These are phyloP conservation scores for Pogonus chalceus DNA, from an alignment of 1,140 invertebrate genomes.

Conservation along the genomic window DNA sequence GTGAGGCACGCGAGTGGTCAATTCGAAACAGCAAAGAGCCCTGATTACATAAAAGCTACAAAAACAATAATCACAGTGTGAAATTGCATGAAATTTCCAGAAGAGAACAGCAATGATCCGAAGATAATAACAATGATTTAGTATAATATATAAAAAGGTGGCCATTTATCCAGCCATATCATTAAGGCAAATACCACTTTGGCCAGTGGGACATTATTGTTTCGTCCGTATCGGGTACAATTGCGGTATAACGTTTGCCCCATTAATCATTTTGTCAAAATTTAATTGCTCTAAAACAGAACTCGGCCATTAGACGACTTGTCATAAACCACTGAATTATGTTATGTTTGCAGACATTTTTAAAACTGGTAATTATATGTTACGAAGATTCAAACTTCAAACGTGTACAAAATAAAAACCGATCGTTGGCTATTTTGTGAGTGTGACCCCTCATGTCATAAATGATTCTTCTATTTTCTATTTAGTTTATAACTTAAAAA, in stretches of 20 bases:
- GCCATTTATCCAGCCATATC: constrained; percentile 14
- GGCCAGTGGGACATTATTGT: constrained; percentile 11
- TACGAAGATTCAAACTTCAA: background rate
- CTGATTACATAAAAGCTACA: background rate
- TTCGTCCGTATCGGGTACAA: constrained; percentile 14
- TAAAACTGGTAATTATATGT: constrained; percentile 3
- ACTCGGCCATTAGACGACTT: constrained; percentile 3
- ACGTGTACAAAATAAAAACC: background rate
- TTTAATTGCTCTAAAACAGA: constrained; percentile 19
- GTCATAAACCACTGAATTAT: constrained; percentile 4
- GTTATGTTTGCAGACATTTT: constrained; percentile 1
- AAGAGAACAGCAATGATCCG: constrained; percentile 13
- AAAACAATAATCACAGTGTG: constrained; percentile 6
- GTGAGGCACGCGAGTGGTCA: no score
- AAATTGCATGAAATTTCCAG: constrained; percentile 5
- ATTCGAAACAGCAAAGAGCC: no score
- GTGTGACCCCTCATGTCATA: no score
- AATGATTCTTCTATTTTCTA: no score
- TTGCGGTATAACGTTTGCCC: constrained; percentile 17
- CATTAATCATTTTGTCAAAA: constrained; percentile 26
- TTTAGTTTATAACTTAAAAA: no score
- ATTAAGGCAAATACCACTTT: constrained; percentile 11
- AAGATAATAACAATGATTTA: constrained; percentile 23
- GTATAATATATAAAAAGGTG: constrained; percentile 9
- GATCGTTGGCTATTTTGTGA: no score